Evolutionary conservation across 2,113 vertebrate genomes (phyloP).

Genomic region (Astur gentilis): DNA sequence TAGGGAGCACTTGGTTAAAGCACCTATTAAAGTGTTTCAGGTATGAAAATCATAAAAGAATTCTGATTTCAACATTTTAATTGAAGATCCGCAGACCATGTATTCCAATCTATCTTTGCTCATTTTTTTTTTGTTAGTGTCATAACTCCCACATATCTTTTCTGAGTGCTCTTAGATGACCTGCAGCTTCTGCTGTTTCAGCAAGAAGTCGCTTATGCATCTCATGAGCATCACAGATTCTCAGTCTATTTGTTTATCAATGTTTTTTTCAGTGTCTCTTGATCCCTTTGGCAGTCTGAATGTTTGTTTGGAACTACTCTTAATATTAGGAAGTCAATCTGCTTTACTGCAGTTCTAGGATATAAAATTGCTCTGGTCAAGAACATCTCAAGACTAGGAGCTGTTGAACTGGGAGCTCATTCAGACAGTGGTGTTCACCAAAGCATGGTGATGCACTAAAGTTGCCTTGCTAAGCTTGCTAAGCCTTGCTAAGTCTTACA

Average conservation of each 20-base stretch:
- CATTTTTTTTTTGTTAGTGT: not conserved
- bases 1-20: not conserved
- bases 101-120: not conserved
- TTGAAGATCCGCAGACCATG: not conserved
- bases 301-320: slow-evolving; percentile 56
- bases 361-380: slow-evolving; percentile 13
- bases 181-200: not conserved
- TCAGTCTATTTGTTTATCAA: slow-evolving; percentile 7
- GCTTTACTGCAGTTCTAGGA: slow-evolving; percentile 27
- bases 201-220: not conserved
- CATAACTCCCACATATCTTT: not conserved
- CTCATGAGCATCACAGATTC: not conserved
- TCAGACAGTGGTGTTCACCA: not conserved
- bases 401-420: not conserved
- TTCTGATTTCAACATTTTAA: not conserved
- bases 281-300: not conserved
- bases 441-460: not conserved
- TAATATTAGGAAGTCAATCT: slow-evolving; percentile 51
- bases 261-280: not conserved
- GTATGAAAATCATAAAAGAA: not conserved
- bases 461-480: not conserved
- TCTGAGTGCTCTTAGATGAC: not conserved
- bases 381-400: not conserved
- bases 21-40: not conserved
- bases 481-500: not conserved